phyloP scores from a whole-genome alignment of 2,888 invertebrate genomes.

The Hetaerina titia region DNA sequence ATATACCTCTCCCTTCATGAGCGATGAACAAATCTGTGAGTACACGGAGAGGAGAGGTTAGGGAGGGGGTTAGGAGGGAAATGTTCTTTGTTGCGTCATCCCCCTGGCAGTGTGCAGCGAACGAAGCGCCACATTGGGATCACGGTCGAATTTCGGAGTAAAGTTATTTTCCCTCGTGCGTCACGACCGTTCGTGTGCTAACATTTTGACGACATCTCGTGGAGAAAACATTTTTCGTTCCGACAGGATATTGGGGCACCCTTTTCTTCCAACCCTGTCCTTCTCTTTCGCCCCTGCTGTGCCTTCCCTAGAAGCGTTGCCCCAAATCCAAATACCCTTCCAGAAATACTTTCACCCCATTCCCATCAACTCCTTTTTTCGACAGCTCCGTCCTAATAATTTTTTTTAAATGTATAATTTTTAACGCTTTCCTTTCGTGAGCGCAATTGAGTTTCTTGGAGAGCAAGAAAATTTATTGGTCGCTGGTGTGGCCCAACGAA shows the following conservation, averaged over 20 bases:
- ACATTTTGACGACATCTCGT: background rate
- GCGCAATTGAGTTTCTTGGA: too few species aligned
- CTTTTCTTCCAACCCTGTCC: background rate
- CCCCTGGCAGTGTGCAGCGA: background rate
- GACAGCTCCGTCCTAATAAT: too few species aligned
- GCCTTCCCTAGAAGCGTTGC: background rate
- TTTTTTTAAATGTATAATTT: too few species aligned
- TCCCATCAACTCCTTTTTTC: too few species aligned
- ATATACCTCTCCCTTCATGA: too few species aligned
- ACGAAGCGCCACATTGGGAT: background rate
- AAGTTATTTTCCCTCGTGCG: background rate
- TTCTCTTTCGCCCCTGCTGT: background rate
- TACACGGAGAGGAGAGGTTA: too few species aligned
- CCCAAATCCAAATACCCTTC: too few species aligned
- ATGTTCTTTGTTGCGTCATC: background rate
- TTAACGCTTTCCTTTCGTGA: too few species aligned
- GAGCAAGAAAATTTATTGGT: too few species aligned
- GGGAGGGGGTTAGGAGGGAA: background rate
- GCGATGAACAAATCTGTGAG: too few species aligned
- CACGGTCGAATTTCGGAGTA: background rate
- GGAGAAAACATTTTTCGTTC: background rate
- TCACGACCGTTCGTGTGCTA: background rate
- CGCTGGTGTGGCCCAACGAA: too few species aligned
- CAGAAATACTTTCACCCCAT: too few species aligned
- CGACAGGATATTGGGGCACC: background rate